Base-by-base conservation (phyloP, 2,797 vertebrate genomes). In the Adelosebastes latens region DNA sequence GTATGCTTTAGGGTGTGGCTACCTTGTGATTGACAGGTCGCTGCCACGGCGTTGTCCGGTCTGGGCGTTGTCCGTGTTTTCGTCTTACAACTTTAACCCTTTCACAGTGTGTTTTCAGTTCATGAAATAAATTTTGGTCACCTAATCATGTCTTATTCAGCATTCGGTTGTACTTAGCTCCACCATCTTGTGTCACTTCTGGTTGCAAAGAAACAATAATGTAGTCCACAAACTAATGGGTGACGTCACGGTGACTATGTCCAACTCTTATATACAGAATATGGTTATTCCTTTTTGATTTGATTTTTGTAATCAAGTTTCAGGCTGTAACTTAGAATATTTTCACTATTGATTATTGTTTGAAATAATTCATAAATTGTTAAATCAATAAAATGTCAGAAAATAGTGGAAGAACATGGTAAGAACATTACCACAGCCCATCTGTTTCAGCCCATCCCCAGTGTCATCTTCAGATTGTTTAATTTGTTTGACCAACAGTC, bases 21-120 rank as follows among this genome's bases (percentile, higher is more conserved):
- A 39, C 36, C 36, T 39, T 39, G 36, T 0, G 36, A 39, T 39
- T 39, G 36, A 39, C 36, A 39, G 36, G 12, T 34, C 10, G 4
- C 0, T 34, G 0, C 0, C 0, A 34, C 0, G 32, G 32, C 0
- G 32, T 34, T 34, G 36, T 39, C 36, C 12, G 5, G 36, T 39
- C 36, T 39, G 0, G 2, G 12, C 0, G 36, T 14, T 39, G 36
- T 39, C 36, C 5, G 5, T 39, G 36, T 39, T 39, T 39, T 39
- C 12, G 0, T 39, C 36, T 39, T 39, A 39, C 36, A 39, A 39
- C 13, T 39, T 39, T 14, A 39, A 39, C 36, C 36, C 36, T 39
- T 39, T 39, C 36, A 39, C 36, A 39, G 36, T 39, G 12, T 39
- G 36, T 39, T 39, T 39, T 39, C 36, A 39, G 13, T 39, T 39